phyloP scores from a whole-genome alignment of 2,113 vertebrate genomes.

The Nyctereutes procyonoides region DNA sequence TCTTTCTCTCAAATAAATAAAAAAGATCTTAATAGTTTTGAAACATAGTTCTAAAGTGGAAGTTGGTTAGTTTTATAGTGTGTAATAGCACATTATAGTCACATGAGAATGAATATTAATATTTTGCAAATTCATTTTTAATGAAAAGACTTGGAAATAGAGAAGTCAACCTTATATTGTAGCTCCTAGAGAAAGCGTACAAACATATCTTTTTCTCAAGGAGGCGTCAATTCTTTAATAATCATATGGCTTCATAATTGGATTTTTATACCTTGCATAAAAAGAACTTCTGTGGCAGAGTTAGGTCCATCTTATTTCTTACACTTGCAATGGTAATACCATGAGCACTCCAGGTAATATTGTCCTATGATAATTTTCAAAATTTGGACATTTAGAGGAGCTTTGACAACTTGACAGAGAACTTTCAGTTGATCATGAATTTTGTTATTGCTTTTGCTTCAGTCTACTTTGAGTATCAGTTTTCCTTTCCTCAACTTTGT shows the following conservation, averaged over 20 bases:
- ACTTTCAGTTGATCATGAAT: not conserved
- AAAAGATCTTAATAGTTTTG: not conserved
- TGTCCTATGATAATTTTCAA: not conserved
- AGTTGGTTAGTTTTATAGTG: not conserved
- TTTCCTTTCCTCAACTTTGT: not conserved
- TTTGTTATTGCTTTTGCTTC: not conserved
- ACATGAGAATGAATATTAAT: not conserved
- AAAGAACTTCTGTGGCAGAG: not conserved
- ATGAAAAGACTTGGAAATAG: not conserved
- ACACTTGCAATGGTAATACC: not conserved
- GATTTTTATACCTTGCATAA: not conserved
- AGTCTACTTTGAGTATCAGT: not conserved
- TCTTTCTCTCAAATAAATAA: not conserved
- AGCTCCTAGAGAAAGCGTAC: not conserved
- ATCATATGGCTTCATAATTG: not conserved
- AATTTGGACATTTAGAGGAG: not conserved
- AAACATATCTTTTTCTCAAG: slow-evolving; percentile 6
- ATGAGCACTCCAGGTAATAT: not conserved
- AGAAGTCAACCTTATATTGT: not conserved
- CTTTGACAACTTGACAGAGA: not conserved
- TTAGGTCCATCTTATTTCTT: not conserved
- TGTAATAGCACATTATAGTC: not conserved
- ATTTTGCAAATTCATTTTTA: slow-evolving; percentile 23
- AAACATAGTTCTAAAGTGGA: slow-evolving; percentile 17
- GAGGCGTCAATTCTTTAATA: slow-evolving; percentile 29